Conservation (phyloP, 2,113 vertebrate genomes). For the Chloropsis hardwickii region DNA sequence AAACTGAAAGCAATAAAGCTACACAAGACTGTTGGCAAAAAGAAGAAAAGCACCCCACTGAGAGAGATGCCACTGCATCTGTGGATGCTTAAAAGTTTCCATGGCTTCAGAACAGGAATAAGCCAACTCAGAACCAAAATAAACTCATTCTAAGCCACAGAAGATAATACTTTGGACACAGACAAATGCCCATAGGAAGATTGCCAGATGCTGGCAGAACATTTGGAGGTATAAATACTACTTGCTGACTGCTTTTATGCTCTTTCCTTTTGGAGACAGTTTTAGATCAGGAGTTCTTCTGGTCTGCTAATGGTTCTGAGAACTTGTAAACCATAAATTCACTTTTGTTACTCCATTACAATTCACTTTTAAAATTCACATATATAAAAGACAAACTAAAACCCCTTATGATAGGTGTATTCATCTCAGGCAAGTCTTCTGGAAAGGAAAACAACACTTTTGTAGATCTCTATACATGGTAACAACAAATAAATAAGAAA, state of each 20-base stretch:
- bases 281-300: neutral
- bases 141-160: neutral
- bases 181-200: neutral
- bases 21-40: neutral
- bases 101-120: neutral
- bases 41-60: neutral
- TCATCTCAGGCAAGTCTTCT: neutral
- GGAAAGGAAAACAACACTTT: neutral
- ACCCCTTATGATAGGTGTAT: neutral
- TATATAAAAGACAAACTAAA: neutral
- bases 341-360: neutral
- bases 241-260: neutral
- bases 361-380: neutral
- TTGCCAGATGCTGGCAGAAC: constrained; percentile 35
- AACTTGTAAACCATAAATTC: neutral
- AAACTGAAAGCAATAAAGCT: neutral
- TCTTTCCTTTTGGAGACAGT: neutral
- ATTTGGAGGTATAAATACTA: neutral
- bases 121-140: neutral
- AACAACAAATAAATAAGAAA: neutral
- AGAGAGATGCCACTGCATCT: neutral
- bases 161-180: neutral
- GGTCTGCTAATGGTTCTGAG: neutral
- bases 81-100: neutral
- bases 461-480: neutral